Evolutionary conservation across 64 coral and sea anemone species (phyloP).

Genomic region (Montipora capricornis): DNA sequence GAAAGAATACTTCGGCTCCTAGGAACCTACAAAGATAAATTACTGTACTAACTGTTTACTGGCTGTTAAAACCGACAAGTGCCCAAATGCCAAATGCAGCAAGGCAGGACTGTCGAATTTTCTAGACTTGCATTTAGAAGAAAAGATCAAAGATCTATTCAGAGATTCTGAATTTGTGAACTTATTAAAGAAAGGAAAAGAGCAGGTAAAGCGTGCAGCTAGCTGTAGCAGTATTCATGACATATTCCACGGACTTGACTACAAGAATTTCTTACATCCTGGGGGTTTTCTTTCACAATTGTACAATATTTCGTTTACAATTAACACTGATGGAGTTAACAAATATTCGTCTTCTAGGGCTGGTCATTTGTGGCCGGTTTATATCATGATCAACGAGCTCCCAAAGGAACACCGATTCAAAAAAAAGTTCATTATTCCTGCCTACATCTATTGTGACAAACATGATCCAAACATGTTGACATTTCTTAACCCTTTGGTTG

Average conservation of each 20-base stretch:
- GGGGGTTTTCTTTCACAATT: no score
- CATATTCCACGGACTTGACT: slow-evolving; percentile 60
- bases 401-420: no score
- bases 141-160: slow-evolving; percentile 51
- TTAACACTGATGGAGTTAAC: no score
- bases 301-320: no score
- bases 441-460: no score
- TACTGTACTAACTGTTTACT: slow-evolving; percentile 69
- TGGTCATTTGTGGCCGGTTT: no score
- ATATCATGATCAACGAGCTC: no score
- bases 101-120: slow-evolving; percentile 41
- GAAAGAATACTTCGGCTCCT: slow-evolving; percentile 59
- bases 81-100: slow-evolving; percentile 46
- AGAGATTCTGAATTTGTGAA: slow-evolving; percentile 50
- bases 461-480: no score
- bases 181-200: slow-evolving; percentile 60
- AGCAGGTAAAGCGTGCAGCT: slow-evolving; percentile 34
- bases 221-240: slow-evolving; percentile 46
- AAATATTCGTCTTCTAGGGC: no score
- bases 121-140: slow-evolving; percentile 61
- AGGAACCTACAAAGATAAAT: slow-evolving; percentile 51
- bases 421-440: no score
- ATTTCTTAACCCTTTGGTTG: no score
- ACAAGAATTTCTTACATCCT: no score
- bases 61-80: slow-evolving; percentile 45